These are phyloP conservation scores for Antigone vipio DNA, from an alignment of 2,113 vertebrate species.

Conservation along the genomic window DNA sequence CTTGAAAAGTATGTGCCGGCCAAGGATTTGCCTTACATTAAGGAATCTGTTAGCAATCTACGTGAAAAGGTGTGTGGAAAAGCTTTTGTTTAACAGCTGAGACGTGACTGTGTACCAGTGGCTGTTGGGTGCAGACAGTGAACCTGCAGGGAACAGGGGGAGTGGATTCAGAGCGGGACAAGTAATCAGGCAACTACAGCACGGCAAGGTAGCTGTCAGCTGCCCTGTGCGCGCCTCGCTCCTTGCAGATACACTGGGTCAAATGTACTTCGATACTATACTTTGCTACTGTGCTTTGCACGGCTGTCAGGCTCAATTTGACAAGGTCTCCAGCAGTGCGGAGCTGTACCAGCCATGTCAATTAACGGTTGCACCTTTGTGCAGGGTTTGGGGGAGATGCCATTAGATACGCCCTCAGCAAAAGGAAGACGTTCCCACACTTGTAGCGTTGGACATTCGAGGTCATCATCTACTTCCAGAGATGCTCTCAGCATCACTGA, in stretches of 20 bases:
- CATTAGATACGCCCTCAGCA: constrained; percentile 84
- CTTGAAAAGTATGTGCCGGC: constrained; percentile 84
- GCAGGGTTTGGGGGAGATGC: constrained; percentile 90
- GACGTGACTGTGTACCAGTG: fast-evolving
- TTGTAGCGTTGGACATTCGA: constrained; percentile 75
- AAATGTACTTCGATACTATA: too few relatives aligned
- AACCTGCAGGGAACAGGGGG: background rate
- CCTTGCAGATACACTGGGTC: background rate
- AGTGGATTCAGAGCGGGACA: background rate
- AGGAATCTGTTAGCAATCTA: constrained; percentile 82
- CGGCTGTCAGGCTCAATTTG: background rate
- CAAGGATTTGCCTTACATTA: constrained; percentile 87
- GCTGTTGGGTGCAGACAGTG: fast-evolving
- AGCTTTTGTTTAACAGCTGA: background rate
- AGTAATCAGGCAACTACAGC: fast-evolving
- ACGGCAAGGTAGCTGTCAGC: background rate
- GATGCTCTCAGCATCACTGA: constrained; percentile 74
- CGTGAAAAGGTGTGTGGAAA: constrained; percentile 82
- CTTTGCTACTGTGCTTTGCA: fast-evolving
- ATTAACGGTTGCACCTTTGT: background rate
- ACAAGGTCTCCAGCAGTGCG: background rate
- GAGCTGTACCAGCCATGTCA: background rate
- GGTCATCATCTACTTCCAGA: constrained; percentile 84
- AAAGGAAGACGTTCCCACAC: constrained; percentile 83
- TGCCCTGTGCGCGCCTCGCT: background rate